Conservation (phyloP, 2,797 vertebrate genomes). For the Oreochromis grahami region DNA sequence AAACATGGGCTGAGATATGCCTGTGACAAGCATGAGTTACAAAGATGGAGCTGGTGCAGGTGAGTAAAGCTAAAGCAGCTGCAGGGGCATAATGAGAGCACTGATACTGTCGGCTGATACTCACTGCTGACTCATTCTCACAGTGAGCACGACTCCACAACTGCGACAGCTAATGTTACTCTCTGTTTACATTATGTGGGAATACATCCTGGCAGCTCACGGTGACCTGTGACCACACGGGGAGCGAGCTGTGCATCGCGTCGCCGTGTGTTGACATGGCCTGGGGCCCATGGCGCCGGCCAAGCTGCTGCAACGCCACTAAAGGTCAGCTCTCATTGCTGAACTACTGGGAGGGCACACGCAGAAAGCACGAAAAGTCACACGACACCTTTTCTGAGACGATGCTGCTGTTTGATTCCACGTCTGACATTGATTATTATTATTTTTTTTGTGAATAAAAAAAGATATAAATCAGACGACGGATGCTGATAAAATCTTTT, state of each 20-base stretch:
- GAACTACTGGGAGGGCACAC: neutral
- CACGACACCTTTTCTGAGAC: neutral
- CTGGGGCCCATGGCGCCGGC: neutral
- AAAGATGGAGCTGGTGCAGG: neutral
- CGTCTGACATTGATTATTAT: neutral
- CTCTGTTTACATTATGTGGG: conserved; percentile 23
- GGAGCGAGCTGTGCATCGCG: conserved; percentile 10
- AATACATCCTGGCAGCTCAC: conserved; percentile 6
- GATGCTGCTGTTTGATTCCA: neutral
- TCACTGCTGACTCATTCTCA: neutral
- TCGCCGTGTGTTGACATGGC: conserved; percentile 23
- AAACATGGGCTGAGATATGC: neutral
- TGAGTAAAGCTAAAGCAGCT: neutral
- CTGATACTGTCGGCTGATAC: neutral
- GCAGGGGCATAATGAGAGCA: neutral
- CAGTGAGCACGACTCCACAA: neutral
- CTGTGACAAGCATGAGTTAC: neutral
- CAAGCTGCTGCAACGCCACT: conserved; percentile 10
- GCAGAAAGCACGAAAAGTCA: neutral
- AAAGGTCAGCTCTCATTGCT: conserved; percentile 23
- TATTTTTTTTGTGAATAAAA: neutral
- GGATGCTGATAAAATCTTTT: neutral
- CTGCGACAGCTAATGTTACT: neutral
- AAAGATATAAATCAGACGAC: fast-evolving
- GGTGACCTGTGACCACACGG: conserved; percentile 27